Percentiles rank a stretch among this genome's conserved stretches.
These are phyloP conservation scores for Melanotaenia trifasciata DNA, from an alignment of 2,797 vertebrate genomes.

Conservation along the genomic window DNA sequence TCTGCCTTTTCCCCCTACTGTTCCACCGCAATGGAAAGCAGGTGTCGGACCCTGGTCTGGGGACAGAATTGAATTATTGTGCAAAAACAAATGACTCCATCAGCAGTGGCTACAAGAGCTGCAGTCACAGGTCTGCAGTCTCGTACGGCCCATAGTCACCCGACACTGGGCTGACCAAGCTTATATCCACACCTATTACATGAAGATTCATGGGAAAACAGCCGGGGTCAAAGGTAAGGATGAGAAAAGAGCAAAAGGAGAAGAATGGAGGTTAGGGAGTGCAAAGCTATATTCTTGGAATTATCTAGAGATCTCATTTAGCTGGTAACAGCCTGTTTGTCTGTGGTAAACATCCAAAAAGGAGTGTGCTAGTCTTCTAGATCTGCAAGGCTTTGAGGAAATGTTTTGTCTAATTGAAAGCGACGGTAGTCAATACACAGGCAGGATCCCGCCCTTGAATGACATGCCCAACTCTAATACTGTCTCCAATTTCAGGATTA, in stretches of 20 bases:
- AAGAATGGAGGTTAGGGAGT: slow-evolving; percentile 60
- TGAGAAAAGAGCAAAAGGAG: slow-evolving; percentile 44
- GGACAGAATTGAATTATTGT: slow-evolving; percentile 87
- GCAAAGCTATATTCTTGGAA: slow-evolving; percentile 59
- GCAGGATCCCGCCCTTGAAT: slow-evolving; percentile 76
- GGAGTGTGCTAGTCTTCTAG: slow-evolving; percentile 49
- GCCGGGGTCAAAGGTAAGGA: slow-evolving; percentile 71
- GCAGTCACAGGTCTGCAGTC: slow-evolving; percentile 76
- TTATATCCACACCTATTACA: slow-evolving; percentile 79
- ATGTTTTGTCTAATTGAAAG: slow-evolving; percentile 81
- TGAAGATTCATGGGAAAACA: slow-evolving; percentile 77
- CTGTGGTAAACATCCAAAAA: slow-evolving; percentile 57
- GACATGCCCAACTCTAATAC: slow-evolving; percentile 79
- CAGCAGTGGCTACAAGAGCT: slow-evolving; percentile 76
- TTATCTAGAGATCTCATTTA: slow-evolving; percentile 63
- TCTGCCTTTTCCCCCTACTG: slow-evolving; percentile 30
- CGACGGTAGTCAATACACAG: slow-evolving; percentile 80
- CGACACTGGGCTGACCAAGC: slow-evolving; percentile 65
- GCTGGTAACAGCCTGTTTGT: slow-evolving; percentile 52
- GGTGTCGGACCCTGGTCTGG: slow-evolving; percentile 80
- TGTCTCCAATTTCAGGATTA: slow-evolving; percentile 84
- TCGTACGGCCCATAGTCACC: slow-evolving; percentile 66
- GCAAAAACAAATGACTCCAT: slow-evolving; percentile 87
- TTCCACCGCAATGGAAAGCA: slow-evolving; percentile 84
- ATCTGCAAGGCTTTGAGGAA: slow-evolving; percentile 70